These are phyloP conservation scores for Periphyllus acericola DNA, from an alignment of 2,888 invertebrate species.

Conservation along the genomic window DNA sequence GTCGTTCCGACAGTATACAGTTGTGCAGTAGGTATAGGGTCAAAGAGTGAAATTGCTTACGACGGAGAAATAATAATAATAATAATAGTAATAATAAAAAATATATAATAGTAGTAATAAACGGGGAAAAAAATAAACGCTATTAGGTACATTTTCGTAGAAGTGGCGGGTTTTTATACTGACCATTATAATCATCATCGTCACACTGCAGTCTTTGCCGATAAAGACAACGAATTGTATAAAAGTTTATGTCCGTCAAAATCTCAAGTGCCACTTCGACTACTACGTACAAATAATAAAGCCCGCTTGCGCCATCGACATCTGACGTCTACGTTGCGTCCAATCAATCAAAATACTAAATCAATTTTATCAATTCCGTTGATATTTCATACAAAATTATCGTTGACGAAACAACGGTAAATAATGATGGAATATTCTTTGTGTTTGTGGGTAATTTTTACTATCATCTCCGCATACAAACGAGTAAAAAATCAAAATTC, in stretches of 20 bases:
- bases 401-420: background rate
- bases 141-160: background rate
- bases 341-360: constrained; percentile 30
- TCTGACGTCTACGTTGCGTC: background rate
- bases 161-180: background rate
- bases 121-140: constrained; percentile 17
- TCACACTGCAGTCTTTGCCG: background rate
- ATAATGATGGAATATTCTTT: too few species aligned
- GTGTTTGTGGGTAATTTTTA: background rate
- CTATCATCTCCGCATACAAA: background rate
- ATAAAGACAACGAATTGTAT: background rate
- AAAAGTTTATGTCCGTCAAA: background rate
- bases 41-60: constrained; percentile 10
- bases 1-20: background rate
- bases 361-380: background rate
- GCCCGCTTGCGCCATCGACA: background rate
- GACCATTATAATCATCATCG: background rate
- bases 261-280: background rate
- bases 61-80: constrained; percentile 20
- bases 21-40: background rate
- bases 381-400: background rate
- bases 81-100: background rate
- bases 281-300: background rate
- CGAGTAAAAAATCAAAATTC: background rate
- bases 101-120: background rate